A percentile compares a stretch with the other conserved stretches of the same genome.
These are phyloP conservation scores for Callosobruchus maculatus DNA, from an alignment of 2,888 invertebrate genomes.

Conservation along the genomic window DNA sequence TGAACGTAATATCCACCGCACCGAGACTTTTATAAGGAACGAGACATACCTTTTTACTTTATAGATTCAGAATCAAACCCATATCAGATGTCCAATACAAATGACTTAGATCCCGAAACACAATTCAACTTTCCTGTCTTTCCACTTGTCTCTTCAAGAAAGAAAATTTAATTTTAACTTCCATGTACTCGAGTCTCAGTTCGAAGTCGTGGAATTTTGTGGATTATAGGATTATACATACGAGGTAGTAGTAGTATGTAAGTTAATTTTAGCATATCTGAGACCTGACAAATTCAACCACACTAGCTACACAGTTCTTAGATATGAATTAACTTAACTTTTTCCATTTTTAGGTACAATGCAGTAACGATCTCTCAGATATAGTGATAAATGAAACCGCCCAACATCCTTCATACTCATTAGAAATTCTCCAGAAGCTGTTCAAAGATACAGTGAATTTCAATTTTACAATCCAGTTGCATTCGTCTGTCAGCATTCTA, in stretches of 20 bases:
- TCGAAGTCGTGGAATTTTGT: neutral
- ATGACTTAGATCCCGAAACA: neutral
- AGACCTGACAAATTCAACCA: too few species aligned
- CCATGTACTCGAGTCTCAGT: neutral
- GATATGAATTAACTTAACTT: too few species aligned
- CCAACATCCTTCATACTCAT: slow-evolving; percentile 62
- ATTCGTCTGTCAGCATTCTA: slow-evolving; percentile 59
- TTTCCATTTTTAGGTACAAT: neutral
- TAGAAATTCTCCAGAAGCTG: slow-evolving; percentile 58
- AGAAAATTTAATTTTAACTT: neutral
- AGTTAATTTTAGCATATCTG: too few species aligned
- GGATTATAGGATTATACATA: too few species aligned
- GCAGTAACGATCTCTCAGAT: slow-evolving; percentile 21
- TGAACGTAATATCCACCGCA: too few species aligned
- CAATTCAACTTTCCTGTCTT: neutral
- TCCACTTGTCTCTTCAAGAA: neutral
- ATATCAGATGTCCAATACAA: neutral
- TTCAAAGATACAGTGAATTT: slow-evolving; percentile 53
- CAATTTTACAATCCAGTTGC: slow-evolving; percentile 57
- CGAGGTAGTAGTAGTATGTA: too few species aligned
- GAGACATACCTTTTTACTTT: neutral
- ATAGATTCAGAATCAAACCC: neutral
- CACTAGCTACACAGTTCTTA: too few species aligned
- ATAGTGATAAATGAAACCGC: slow-evolving; percentile 67
- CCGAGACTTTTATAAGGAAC: too few species aligned